Base-by-base conservation (phyloP, 1,140 invertebrate species). In the Drosophila suzukii region DNA sequence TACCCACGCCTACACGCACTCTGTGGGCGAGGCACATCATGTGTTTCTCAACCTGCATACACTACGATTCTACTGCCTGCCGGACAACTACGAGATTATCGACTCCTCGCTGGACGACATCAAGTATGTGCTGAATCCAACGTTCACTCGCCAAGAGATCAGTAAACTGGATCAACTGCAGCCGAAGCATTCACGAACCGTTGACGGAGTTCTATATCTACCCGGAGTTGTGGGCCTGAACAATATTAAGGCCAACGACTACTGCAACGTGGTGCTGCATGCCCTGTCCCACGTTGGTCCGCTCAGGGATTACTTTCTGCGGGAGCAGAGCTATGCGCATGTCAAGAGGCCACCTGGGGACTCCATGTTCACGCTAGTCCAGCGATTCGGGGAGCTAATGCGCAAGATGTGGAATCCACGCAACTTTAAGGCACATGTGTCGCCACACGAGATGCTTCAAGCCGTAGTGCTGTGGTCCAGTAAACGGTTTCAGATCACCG, bases 191-290 rank as follows among this genome's bases (percentile, higher is more conserved):
- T 98, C 97, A 0, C 94, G 98, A 91, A 98, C 99, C 10, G 99
- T 99, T 82, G 98, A 99, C 93, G 98, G 98, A 11, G 62, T 89
- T 0, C 95, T 98, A 81, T 99, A 99, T 93, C 95, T 97, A 75
- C 98, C 99, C 24, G 99, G 98, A 39, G 98, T 99, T 91, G 97
- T 98, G 32, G 99, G 99, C 3, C 93, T 99, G 20, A 99, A 99
- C 92, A 99, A 99, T 93, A 99, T 99, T 72, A 99, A 99, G 93
- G 97, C 97, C 3, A 99, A 99, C 94, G 99, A 99, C 93, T 99
- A 99, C 91, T 99, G 98, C 84, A 99, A 99, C 94, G 99, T 99
- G 58, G 97, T 99, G 70, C 93, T 99, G 50, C 98, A 99, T 94
- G 97, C 98, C 92, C 93, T 99, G 15, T 98, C 97, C 0, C 98